Base-by-base conservation (phyloP, 2,797 vertebrate species). In the Sphaeramia orbicularis region DNA sequence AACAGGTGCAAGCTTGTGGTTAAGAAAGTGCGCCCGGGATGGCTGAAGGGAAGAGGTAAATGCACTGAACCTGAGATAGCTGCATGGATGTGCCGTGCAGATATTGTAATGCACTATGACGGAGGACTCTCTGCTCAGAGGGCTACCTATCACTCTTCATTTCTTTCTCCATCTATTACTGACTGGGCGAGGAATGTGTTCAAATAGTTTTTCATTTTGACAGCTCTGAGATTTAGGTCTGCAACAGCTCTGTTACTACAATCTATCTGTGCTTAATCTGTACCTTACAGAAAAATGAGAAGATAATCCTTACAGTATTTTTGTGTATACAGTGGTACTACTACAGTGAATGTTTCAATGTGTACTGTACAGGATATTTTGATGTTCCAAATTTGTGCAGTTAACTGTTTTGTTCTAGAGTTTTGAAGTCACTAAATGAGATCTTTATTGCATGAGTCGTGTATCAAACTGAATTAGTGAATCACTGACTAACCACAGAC, bases 301-400 rank as follows among this genome's bases (percentile, higher is more conserved):
- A 58, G 48, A 66, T 15, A 61, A 47, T 49, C 76, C 70, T 58
- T 59, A 61, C 78, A 85, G 83, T 90, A 82, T 86, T 88, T 59
- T 77, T 67, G 65, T 77, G 66, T 71, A 63, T 72, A 65, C 32
- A 10, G 32, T 57, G 11, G 56, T 49, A 35, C 9, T 52, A 14
- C 55, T 45, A 66, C 18, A 37, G 15, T 71, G 40, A 71, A 70
- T 78, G 67, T 74, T 19, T 36, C 64, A 4, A 74, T 19, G n/a
- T 83, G 73, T 67, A 44, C 57, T 89, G 81, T 89, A 79, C 70
- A 87, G 78, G 73, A 72, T 87, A 62, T 86, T 44, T 84, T 90
- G 70, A 78, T 4, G 71, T 81, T 78, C 56, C 65, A 65, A 38
- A 45, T 49, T 70, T 57, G 59, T 89, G 68, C 74, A 66, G 74